phyloP scores from a whole-genome alignment of 2,888 invertebrate genomes.

The Agriopis aurantiaria region DNA sequence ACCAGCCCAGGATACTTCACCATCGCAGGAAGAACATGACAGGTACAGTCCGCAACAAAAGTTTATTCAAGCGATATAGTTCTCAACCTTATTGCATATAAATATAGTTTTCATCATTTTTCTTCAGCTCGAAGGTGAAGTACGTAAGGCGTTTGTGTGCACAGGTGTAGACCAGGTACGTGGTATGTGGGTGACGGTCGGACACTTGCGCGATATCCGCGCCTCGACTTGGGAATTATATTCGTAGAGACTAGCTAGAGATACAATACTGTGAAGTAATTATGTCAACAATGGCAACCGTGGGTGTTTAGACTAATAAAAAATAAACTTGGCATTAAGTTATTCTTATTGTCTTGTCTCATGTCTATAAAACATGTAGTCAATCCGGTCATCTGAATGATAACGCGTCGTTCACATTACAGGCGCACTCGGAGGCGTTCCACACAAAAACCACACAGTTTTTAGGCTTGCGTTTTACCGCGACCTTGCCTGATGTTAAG shows the following conservation, averaged over 20 bases:
- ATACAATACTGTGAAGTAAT: conserved; percentile 36
- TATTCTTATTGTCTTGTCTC: conserved; percentile 28
- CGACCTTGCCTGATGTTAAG: no score
- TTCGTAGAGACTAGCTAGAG: conserved; percentile 42
- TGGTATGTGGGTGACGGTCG: conserved; percentile 68
- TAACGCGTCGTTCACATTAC: background rate
- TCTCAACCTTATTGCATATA: conserved; percentile 20
- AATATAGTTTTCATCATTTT: conserved; percentile 11
- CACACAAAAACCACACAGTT: no score
- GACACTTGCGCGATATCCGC: conserved; percentile 46
- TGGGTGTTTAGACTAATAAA: conserved; percentile 33
- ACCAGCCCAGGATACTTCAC: conserved; percentile 14
- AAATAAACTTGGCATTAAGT: conserved; percentile 24
- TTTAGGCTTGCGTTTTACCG: no score
- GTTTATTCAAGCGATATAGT: background rate
- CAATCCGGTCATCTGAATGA: background rate
- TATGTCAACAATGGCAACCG: conserved; percentile 35
- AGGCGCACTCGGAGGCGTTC: no score
- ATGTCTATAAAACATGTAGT: conserved; percentile 12
- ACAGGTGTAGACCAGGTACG: conserved; percentile 59
- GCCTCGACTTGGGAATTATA: conserved; percentile 45
- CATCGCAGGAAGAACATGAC: conserved; percentile 8
- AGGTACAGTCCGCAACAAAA: conserved; percentile 25
- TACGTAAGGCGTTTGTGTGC: conserved; percentile 52
- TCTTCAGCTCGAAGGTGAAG: conserved; percentile 18